These are phyloP conservation scores for Phymanthus crucifer DNA, from an alignment of 92 coral and sea anemone genomes.

Conservation along the genomic window DNA sequence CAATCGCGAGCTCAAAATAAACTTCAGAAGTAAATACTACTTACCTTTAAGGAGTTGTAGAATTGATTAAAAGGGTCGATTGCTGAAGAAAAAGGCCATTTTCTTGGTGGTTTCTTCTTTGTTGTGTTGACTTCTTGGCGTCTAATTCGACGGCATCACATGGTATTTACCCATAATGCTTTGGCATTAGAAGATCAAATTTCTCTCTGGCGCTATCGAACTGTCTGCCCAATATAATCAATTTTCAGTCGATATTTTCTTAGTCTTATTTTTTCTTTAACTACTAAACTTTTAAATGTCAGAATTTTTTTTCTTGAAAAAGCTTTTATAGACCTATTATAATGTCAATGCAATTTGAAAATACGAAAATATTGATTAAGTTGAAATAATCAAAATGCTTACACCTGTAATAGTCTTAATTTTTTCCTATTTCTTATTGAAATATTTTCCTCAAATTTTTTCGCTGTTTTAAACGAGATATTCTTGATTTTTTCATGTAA, in stretches of 20 bases:
- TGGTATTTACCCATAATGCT: constrained; percentile 43
- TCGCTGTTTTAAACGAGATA: too few species aligned
- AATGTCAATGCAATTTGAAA: too few species aligned
- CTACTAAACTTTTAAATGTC: too few species aligned
- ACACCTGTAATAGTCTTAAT: too few species aligned
- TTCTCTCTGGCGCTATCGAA: constrained; percentile 8
- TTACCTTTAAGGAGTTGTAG: constrained; percentile 16
- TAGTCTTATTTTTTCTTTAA: too few species aligned
- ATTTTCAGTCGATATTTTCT: too few species aligned
- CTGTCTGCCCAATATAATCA: too few species aligned
- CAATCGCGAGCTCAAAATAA: background rate
- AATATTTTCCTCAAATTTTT: background rate
- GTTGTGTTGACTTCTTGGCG: constrained; percentile 57
- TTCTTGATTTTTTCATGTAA: background rate
- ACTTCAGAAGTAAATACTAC: background rate
- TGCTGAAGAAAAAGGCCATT: background rate
- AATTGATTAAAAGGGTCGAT: background rate
- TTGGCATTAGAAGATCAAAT: constrained; percentile 14
- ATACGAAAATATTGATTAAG: too few species aligned
- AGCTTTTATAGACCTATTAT: too few species aligned
- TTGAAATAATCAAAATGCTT: too few species aligned
- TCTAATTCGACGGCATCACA: background rate
- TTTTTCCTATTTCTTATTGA: background rate
- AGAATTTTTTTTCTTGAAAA: too few species aligned
- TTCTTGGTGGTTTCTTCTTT: constrained; percentile 15